Base-by-base conservation (phyloP, 2,113 vertebrate species). In the Aplodontia rufa region DNA sequence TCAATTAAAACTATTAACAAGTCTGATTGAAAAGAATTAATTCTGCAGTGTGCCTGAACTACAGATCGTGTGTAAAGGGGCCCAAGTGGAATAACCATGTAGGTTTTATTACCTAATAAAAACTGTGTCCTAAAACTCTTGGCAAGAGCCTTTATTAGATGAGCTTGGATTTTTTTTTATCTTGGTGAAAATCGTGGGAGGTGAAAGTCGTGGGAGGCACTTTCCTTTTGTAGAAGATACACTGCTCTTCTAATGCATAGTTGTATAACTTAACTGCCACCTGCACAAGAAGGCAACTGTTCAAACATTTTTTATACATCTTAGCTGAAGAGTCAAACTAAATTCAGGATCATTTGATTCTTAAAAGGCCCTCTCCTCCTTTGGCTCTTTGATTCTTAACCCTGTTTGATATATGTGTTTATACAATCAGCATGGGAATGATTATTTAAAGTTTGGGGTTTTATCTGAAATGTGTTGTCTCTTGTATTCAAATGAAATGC, bases 91-190 rank as follows among this genome's bases (percentile, higher is more conserved):
- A 78, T 14, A 92, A 88, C 85, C 74, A 42, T 40, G 92, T 78
- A 90, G 64, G 42, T 76, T 96, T 96, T 96, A 97, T 95, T 94
- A 64, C 78, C 72, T 75, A 83, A 42, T 88, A 87, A 97, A 95
- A 96, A 72, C 12, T 96, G 35, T 58, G 24, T 60, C 71, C 96
- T 94, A 96, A 92, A 92, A 93, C 82, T 95, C 60, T 94, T 94
- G 94, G 94, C 85, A 94, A 91, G 55, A 75, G 55, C n/a, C 68
- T 94, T 87, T 68, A 30, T 79, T 86, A 85, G 66, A 93, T 62
- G n/a, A 68, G 69, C 13, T 69, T 51, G 8, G 60, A 24, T 72
- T 64, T 83, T 62, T 82, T 71, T 58, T 30, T 42, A 22, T 37
- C 83, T 85, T 95, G 80, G 60, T 72, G 62, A 45, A 93, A 22